These are phyloP conservation scores for Caenorhabditis briggsae DNA, from an alignment of 1,140 invertebrate species.

Conservation along the genomic window DNA sequence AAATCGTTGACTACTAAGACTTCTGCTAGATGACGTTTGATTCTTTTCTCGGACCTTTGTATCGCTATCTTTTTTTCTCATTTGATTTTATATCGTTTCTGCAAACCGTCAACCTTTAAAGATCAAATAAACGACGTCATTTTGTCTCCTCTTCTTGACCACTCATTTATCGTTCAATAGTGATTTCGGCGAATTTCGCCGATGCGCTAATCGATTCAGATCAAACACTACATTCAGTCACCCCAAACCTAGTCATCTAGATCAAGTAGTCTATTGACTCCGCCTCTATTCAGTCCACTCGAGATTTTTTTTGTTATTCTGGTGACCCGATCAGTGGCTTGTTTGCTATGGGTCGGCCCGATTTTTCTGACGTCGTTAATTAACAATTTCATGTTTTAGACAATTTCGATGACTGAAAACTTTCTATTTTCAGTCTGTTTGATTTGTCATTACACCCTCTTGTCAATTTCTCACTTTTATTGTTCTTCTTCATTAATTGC, in stretches of 20 bases:
- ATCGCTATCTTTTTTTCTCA: not conserved
- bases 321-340: not conserved
- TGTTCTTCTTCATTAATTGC: not conserved
- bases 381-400: conserved; percentile 5
- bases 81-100: not conserved
- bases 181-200: conserved; percentile 40
- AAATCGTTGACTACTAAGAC: not conserved
- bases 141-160: not conserved
- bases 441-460: not conserved
- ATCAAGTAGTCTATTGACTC: conserved; percentile 23
- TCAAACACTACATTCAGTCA: conserved; percentile 45
- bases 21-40: not conserved
- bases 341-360: not conserved
- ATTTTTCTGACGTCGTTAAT: not conserved
- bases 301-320: not conserved
- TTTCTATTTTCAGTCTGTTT: not conserved
- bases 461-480: not conserved
- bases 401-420: not conserved
- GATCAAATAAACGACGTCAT: conserved; percentile 1
- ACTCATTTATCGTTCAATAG: not conserved
- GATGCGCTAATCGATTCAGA: conserved; percentile 44
- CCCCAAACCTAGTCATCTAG: conserved; percentile 34
- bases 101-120: not conserved
- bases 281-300: conserved; percentile 6
- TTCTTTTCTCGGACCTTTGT: not conserved